Evolutionary conservation across 2,888 invertebrate genomes (phyloP).

Genomic region (Cryptus viduatorius): DNA sequence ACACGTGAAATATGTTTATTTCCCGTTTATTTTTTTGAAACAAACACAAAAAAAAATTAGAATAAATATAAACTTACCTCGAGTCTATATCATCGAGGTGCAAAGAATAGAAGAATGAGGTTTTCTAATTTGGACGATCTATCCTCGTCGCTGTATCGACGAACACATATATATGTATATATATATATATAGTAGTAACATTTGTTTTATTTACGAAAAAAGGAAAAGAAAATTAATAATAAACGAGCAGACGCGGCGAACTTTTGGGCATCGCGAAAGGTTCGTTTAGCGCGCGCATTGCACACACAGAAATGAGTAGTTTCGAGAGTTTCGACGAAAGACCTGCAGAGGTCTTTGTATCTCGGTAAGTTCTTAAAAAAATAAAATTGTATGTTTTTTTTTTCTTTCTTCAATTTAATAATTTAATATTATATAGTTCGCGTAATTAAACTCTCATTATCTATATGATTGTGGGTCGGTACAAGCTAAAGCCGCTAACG

Average conservation of each 20-base stretch:
- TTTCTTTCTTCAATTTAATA: conserved; percentile 63
- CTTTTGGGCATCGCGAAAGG: conserved; percentile 6
- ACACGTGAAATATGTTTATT: conserved; percentile 46
- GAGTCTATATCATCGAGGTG: conserved; percentile 20
- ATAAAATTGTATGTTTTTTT: conserved; percentile 73
- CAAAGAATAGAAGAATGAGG: conserved; percentile 18
- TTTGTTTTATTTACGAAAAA: conserved; percentile 33
- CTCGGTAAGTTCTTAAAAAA: conserved; percentile 75
- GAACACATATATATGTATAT: conserved; percentile 1
- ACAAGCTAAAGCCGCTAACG: conserved; percentile 65
- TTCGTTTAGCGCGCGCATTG: conserved; percentile 33
- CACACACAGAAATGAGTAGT: conserved; percentile 58
- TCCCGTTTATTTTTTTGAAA: conserved; percentile 26
- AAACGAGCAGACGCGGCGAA: conserved; percentile 38
- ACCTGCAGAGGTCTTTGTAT: conserved; percentile 61
- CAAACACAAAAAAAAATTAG: conserved; percentile 30
- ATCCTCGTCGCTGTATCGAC: conserved; percentile 24
- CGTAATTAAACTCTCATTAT: conserved; percentile 68
- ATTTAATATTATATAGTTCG: conserved; percentile 73
- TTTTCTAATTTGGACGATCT: conserved; percentile 42
- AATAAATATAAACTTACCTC: conserved; percentile 32
- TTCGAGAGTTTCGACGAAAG: conserved; percentile 32
- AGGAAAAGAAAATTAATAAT: conserved; percentile 19
- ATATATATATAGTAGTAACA: conserved; percentile 16
- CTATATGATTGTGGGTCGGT: conserved; percentile 66